A percentile compares a stretch with the other conserved stretches of the same genome.
These are phyloP conservation scores for Melanocharis versteri DNA, from an alignment of 2,113 vertebrate genomes.

Conservation along the genomic window DNA sequence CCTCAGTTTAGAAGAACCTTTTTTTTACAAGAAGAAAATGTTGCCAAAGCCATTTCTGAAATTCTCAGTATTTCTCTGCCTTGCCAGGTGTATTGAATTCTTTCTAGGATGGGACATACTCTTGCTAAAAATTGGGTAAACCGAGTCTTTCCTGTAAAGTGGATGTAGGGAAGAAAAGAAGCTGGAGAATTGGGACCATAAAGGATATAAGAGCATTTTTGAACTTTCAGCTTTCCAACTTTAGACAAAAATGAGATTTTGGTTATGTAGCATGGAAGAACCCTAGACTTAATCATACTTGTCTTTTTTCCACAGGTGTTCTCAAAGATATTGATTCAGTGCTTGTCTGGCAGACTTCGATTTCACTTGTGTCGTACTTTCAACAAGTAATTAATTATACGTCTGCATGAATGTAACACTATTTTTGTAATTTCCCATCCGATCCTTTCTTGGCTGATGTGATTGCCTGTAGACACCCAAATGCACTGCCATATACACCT, in stretches of 20 bases:
- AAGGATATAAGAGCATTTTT: not conserved
- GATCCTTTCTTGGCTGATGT: not conserved
- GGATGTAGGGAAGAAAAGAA: not conserved
- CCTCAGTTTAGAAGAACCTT: not conserved
- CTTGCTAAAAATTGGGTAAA: not conserved
- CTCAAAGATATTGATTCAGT: not conserved
- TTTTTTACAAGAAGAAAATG: not conserved
- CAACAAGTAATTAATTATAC: not conserved
- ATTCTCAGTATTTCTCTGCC: not conserved
- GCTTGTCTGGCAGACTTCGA: not conserved
- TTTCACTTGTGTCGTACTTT: not conserved
- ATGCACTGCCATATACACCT: not conserved
- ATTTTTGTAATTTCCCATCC: not conserved
- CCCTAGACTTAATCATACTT: not conserved
- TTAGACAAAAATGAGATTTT: not conserved
- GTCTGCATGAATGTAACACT: not conserved
- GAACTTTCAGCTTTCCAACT: not conserved
- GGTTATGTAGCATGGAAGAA: not conserved
- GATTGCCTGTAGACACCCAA: accelerated
- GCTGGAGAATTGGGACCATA: not conserved
- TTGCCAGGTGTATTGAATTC: not conserved
- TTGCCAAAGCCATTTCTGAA: not conserved
- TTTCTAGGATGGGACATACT: not conserved
- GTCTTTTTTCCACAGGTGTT: not conserved
- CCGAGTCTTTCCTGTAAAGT: not conserved